A percentile compares a stretch with the other conserved stretches of the same genome.
phyloP scores from a whole-genome alignment of 2,113 vertebrate genomes.

The Alethe diademata region DNA sequence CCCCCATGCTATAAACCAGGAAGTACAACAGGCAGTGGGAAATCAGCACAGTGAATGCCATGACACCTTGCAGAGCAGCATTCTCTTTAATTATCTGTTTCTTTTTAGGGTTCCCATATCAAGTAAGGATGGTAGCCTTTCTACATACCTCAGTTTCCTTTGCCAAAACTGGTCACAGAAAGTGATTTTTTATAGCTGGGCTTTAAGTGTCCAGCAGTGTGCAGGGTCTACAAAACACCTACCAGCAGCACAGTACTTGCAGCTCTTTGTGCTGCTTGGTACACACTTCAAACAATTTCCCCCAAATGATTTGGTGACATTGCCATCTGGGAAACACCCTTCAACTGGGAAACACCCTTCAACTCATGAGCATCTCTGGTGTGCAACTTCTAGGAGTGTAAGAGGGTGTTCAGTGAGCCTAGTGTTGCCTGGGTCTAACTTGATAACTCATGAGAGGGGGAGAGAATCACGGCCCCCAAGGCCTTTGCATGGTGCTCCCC shows the following conservation, averaged over 20 bases:
- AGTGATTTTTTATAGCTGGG: not conserved
- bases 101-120: not conserved
- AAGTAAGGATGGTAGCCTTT: not conserved
- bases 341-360: not conserved
- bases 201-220: not conserved
- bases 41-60: not conserved
- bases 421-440: not conserved
- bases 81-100: not conserved
- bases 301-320: not conserved
- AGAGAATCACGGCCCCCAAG: fast-evolving
- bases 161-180: not conserved
- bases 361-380: not conserved
- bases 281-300: fast-evolving
- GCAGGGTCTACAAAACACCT: not conserved
- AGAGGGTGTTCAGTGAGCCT: not conserved
- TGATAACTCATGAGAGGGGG: not conserved
- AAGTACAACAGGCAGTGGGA: not conserved
- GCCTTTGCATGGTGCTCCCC: not conserved
- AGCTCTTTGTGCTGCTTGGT: not conserved
- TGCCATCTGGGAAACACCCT: not conserved
- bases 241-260: not conserved
- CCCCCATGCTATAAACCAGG: not conserved
- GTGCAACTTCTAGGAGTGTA: not conserved
- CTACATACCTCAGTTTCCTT: not conserved
- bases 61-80: not conserved